Evolutionary conservation across 2,888 invertebrate genomes (phyloP).

Genomic region (Pocota personata): DNA sequence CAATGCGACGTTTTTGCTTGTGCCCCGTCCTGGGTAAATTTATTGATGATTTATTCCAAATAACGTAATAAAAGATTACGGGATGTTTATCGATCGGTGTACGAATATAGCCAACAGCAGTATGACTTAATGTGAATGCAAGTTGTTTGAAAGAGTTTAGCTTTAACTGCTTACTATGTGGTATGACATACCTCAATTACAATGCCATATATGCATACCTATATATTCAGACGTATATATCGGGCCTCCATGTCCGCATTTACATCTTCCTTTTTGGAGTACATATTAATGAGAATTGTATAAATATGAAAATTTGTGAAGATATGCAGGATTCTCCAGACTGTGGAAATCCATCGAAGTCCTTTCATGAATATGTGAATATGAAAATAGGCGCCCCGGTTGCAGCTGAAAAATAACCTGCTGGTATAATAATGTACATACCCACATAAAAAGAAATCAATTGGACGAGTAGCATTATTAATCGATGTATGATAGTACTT

Average conservation of each 20-base stretch:
- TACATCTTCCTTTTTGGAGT: slow-evolving; percentile 60
- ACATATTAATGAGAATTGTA: slow-evolving; percentile 58
- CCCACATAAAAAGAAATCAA: too few relatives aligned
- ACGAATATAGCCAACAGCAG: slow-evolving; percentile 19
- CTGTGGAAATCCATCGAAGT: too few relatives aligned
- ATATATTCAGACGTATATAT: slow-evolving; percentile 7
- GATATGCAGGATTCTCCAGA: too few relatives aligned
- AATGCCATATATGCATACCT: slow-evolving; percentile 44
- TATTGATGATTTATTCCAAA: slow-evolving; percentile 74
- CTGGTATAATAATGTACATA: too few relatives aligned
- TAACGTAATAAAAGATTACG: slow-evolving; percentile 74
- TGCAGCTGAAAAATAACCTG: too few relatives aligned
- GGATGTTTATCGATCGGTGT: slow-evolving; percentile 67
- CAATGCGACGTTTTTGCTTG: slow-evolving; percentile 66
- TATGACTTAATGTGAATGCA: slow-evolving; percentile 57
- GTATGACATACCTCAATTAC: slow-evolving; percentile 55
- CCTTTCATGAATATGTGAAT: too few relatives aligned
- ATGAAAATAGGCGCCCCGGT: too few relatives aligned
- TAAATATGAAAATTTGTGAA: too few relatives aligned
- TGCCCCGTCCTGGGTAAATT: slow-evolving; percentile 49
- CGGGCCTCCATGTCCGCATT: slow-evolving; percentile 42
- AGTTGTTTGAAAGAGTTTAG: slow-evolving; percentile 21
- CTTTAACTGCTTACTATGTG: slow-evolving; percentile 51
- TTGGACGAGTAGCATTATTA: too few relatives aligned
- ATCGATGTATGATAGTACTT: too few relatives aligned